These are phyloP conservation scores for Lycaena phlaeas DNA, from an alignment of 2,888 invertebrate genomes.

Conservation along the genomic window DNA sequence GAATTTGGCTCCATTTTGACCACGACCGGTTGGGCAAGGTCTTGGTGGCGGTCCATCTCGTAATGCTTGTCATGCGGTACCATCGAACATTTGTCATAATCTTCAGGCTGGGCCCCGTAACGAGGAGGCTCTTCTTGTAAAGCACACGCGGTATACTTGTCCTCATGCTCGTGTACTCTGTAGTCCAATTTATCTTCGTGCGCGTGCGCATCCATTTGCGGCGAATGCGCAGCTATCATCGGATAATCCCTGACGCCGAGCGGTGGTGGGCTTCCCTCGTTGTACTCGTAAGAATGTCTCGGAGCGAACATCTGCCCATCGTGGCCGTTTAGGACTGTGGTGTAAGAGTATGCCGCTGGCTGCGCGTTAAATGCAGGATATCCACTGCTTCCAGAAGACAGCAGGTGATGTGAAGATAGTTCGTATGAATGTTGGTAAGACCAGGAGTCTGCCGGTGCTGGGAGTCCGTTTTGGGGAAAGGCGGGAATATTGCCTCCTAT, in stretches of 20 bases:
- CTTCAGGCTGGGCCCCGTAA: conserved; percentile 70
- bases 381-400: conserved; percentile 78
- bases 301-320: conserved; percentile 82
- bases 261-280: conserved; percentile 76
- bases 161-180: conserved; percentile 57
- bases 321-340: conserved; percentile 80
- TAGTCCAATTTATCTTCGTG: conserved; percentile 67
- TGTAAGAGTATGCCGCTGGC: conserved; percentile 75
- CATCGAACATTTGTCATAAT: conserved; percentile 75
- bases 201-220: conserved; percentile 68
- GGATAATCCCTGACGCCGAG: conserved; percentile 77
- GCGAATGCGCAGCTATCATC: conserved; percentile 77
- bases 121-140: conserved; percentile 67
- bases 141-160: conserved; percentile 60
- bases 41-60: conserved; percentile 57
- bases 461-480: conserved; percentile 74
- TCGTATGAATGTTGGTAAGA: conserved; percentile 85
- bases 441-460: conserved; percentile 85
- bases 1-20: conserved; percentile 74
- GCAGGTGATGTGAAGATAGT: conserved; percentile 81
- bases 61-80: conserved; percentile 60
- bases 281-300: conserved; percentile 74
- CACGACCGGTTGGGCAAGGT: conserved; percentile 56
- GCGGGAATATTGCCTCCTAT: conserved; percentile 61
- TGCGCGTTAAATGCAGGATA: conserved; percentile 77